These are phyloP conservation scores for Poeciliopsis gracilis DNA, from an alignment of 2,797 vertebrate genomes.

Conservation along the genomic window DNA sequence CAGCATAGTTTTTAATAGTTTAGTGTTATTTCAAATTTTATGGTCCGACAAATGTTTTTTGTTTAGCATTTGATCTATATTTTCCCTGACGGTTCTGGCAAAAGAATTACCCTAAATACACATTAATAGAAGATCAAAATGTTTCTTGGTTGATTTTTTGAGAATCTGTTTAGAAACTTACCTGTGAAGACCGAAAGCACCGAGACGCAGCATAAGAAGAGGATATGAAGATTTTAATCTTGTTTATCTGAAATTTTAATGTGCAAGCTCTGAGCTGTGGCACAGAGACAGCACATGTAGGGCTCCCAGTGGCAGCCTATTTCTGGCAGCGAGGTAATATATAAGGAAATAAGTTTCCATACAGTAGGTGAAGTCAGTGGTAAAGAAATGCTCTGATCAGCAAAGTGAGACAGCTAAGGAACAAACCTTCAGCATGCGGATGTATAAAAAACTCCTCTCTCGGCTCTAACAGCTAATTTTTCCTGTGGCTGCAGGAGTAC, in stretches of 20 bases:
- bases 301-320: constrained; percentile 7
- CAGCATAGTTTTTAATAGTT: not conserved
- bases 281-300: constrained; percentile 5
- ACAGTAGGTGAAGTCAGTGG: constrained; percentile 2
- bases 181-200: constrained; percentile 1
- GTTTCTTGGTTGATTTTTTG: not conserved
- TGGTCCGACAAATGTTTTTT: not conserved
- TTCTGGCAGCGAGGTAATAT: constrained; percentile 10
- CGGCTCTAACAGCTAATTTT: not conserved
- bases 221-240: constrained; percentile 1
- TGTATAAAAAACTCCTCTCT: not conserved
- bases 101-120: not conserved
- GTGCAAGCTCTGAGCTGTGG: constrained; percentile 11
- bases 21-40: not conserved
- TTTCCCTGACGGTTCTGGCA: not conserved
- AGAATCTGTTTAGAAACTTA: not conserved
- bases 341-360: constrained; percentile 9
- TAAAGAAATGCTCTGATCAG: constrained; percentile 19
- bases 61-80: not conserved
- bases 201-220: not conserved
- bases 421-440: constrained; percentile 7
- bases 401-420: constrained; percentile 5
- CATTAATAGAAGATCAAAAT: not conserved
- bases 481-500: not conserved
- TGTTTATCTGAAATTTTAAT: constrained; percentile 6